Evolutionary conservation across 1,140 invertebrate genomes (phyloP).

Genomic region (Ridgeia piscesae): DNA sequence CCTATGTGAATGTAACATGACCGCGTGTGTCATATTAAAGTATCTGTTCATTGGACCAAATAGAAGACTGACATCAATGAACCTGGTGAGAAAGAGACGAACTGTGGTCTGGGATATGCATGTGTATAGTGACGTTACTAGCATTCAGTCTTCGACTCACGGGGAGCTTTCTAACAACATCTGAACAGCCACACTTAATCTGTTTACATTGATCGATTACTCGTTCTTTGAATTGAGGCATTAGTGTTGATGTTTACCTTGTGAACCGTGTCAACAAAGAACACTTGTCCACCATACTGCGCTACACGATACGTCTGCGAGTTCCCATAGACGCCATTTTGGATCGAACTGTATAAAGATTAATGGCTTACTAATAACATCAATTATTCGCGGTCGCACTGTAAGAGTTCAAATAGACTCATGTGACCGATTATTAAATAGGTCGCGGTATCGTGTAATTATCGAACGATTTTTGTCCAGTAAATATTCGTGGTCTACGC

Average conservation of each 20-base stretch:
- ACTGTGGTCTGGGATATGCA: background rate
- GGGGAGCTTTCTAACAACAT: background rate
- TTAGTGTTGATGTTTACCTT: background rate
- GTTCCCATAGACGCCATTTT: background rate
- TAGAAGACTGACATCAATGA: background rate
- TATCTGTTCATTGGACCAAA: background rate
- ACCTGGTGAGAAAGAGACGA: background rate
- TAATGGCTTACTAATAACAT: background rate
- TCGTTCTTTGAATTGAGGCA: background rate
- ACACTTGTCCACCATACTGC: background rate
- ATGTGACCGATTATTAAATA: background rate
- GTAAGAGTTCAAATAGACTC: background rate
- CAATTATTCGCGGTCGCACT: background rate
- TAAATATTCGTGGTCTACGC: background rate
- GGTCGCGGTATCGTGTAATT: background rate
- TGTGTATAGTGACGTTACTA: background rate
- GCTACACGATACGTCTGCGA: background rate
- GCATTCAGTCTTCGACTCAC: background rate
- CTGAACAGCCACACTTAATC: background rate
- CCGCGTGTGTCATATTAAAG: background rate
- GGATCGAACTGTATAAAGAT: background rate
- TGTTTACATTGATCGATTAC: background rate
- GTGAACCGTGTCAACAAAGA: background rate
- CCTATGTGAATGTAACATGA: background rate
- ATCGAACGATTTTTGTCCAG: background rate